phyloP scores from a whole-genome alignment of 1,140 invertebrate species.

The Euschistus heros region DNA sequence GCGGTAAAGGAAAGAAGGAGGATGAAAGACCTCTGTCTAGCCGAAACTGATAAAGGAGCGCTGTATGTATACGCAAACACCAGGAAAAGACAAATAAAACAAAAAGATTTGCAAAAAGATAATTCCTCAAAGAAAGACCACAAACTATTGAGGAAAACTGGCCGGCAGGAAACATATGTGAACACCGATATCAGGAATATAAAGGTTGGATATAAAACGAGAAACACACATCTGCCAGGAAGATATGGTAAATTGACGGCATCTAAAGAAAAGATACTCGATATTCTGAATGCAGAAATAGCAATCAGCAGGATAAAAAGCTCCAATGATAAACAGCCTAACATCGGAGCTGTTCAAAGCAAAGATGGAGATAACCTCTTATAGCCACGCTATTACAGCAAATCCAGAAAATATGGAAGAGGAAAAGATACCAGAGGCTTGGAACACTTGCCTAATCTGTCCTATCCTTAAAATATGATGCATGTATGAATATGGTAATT shows the following conservation, averaged over 20 bases:
- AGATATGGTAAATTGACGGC: background rate
- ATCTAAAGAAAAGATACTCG: background rate
- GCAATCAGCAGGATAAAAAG: background rate
- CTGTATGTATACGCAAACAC: background rate
- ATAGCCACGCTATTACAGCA: background rate
- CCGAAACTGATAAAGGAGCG: background rate
- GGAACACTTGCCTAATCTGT: background rate
- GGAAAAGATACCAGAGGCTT: background rate
- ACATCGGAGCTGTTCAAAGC: background rate
- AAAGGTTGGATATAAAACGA: background rate
- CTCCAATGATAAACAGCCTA: background rate
- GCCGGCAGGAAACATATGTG: no score
- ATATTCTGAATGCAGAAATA: background rate
- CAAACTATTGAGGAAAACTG: no score
- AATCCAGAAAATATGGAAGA: background rate
- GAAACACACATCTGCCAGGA: background rate
- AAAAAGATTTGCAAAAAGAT: background rate
- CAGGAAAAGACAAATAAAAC: background rate
- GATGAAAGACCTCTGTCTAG: background rate
- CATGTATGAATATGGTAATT: background rate
- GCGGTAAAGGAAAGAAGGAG: background rate
- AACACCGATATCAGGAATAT: background rate
- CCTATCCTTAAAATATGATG: background rate
- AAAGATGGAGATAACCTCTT: background rate
- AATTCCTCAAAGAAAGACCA: background rate